phyloP scores from a whole-genome alignment of 2,113 vertebrate genomes.

The Numida meleagris region DNA sequence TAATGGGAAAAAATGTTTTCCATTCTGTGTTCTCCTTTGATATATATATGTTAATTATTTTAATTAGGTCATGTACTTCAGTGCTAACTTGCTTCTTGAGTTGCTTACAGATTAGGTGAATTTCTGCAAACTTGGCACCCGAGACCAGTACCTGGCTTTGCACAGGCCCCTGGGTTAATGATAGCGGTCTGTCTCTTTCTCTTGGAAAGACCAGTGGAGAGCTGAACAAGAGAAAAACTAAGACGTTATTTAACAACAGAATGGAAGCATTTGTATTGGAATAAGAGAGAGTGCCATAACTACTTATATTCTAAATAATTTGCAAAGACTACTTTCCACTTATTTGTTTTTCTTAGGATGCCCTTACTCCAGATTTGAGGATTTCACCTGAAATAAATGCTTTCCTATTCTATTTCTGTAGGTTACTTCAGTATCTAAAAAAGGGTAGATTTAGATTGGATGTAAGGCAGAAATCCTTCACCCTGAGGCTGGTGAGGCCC shows the following conservation, averaged over 20 bases:
- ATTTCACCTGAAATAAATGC: neutral
- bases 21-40: neutral
- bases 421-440: neutral
- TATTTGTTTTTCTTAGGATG: neutral
- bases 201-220: neutral
- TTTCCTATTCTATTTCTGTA: neutral
- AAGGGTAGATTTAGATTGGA: neutral
- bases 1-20: neutral
- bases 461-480: neutral
- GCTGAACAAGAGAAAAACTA: neutral
- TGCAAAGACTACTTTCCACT: neutral
- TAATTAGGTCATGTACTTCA: neutral
- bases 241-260: neutral
- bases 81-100: neutral
- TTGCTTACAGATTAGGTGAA: neutral
- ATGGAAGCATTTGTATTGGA: accelerated
- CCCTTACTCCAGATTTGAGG: neutral
- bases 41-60: neutral
- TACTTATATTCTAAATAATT: neutral
- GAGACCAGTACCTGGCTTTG: neutral
- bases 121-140: neutral
- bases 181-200: neutral
- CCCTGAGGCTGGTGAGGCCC: neutral
- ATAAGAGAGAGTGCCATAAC: neutral
- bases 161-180: neutral